Percentiles rank a stretch among this genome's conserved stretches.
phyloP scores from a whole-genome alignment of 1,140 invertebrate genomes.

The Physella acuta region DNA sequence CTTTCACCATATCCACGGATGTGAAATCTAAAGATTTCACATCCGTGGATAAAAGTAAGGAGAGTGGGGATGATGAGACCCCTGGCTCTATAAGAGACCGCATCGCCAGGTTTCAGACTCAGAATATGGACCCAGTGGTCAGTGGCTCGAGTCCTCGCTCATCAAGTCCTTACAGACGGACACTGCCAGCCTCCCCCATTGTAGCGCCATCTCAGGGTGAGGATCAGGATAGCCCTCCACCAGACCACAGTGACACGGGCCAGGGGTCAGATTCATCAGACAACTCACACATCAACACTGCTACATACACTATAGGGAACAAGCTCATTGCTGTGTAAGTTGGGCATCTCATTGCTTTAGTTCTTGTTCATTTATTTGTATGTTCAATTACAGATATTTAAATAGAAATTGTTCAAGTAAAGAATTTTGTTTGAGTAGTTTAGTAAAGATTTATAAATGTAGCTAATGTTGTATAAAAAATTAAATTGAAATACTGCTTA shows the following conservation, averaged over 20 bases:
- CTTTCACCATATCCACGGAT: background rate
- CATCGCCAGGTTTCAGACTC: conserved; percentile 22
- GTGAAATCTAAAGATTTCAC: background rate
- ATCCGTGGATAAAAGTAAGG: background rate
- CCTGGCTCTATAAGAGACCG: conserved; percentile 22
- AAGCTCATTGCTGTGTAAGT: background rate
- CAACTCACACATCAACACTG: conserved; percentile 26
- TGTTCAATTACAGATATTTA: too few relatives aligned
- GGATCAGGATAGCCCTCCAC: conserved; percentile 18
- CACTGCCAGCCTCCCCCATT: background rate
- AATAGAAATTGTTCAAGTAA: too few relatives aligned
- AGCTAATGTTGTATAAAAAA: too few relatives aligned
- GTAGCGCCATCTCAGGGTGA: background rate
- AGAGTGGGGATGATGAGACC: conserved; percentile 11
- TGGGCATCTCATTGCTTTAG: too few relatives aligned
- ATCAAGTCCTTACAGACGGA: background rate
- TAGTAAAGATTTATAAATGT: too few relatives aligned
- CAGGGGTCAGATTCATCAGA: conserved; percentile 31
- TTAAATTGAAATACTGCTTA: too few relatives aligned
- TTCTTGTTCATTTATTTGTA: too few relatives aligned
- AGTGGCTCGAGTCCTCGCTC: background rate
- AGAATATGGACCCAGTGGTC: background rate
- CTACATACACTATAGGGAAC: background rate
- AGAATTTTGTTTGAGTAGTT: too few relatives aligned
- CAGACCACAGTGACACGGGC: conserved; percentile 33